Conservation (phyloP, 2,888 invertebrate genomes). For the Erebia ligea region DNA sequence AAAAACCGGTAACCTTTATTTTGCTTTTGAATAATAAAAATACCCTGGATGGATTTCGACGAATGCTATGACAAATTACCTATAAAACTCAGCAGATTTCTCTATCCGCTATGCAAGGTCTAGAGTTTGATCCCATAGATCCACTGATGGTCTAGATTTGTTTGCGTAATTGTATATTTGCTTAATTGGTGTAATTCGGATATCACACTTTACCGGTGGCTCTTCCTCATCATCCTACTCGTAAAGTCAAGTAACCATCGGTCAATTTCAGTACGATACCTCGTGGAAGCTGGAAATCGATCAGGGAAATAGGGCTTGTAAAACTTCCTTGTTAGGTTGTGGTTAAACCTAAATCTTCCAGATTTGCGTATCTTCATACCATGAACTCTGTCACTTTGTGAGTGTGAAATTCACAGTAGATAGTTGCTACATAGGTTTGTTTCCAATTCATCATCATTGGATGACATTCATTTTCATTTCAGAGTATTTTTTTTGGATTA, state of each 20-base stretch:
- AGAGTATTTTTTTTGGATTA: too few species aligned
- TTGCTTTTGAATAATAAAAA: slow-evolving; percentile 1
- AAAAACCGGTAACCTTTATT: not conserved
- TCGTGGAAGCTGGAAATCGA: too few species aligned
- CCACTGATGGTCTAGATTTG: too few species aligned
- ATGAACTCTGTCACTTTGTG: too few species aligned
- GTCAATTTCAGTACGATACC: not conserved
- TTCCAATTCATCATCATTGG: too few species aligned
- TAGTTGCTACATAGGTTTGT: too few species aligned
- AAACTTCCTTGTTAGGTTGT: too few species aligned
- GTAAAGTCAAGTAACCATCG: not conserved
- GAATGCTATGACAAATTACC: not conserved
- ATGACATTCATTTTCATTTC: too few species aligned
- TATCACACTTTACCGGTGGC: not conserved
- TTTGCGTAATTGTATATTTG: not conserved
- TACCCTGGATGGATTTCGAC: slow-evolving; percentile 1
- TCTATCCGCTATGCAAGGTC: not conserved
- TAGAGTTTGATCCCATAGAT: not conserved
- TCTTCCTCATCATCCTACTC: not conserved
- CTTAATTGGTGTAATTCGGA: not conserved
- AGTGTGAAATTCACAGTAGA: too few species aligned
- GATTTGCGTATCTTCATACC: too few species aligned
- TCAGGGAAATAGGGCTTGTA: too few species aligned
- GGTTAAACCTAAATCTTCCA: too few species aligned
- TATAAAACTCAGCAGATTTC: not conserved